phyloP scores from a whole-genome alignment of 2,113 vertebrate genomes.

The Romanogobio albipinnatus region DNA sequence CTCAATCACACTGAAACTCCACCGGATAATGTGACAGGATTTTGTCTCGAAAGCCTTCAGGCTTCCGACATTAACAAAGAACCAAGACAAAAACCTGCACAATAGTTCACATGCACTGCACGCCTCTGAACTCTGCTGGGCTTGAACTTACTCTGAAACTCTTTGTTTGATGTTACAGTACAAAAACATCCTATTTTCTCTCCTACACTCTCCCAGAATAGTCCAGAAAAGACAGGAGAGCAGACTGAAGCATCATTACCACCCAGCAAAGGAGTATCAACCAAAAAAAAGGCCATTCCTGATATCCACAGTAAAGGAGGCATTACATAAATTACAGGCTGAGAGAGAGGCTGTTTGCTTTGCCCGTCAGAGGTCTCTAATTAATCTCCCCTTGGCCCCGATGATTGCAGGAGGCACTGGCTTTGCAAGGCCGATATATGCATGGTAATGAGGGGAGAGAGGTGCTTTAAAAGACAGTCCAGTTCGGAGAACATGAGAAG shows the following conservation, averaged over 20 bases:
- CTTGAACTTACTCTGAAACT: slow-evolving; percentile 31
- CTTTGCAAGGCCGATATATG: slow-evolving; percentile 36
- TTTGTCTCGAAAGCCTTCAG: background rate
- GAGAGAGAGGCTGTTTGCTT: slow-evolving; percentile 41
- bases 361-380: slow-evolving; percentile 56
- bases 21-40: slow-evolving; percentile 14
- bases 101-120: slow-evolving; percentile 31
- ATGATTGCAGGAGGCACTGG: slow-evolving; percentile 34
- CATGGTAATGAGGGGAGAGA: slow-evolving; percentile 33
- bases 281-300: slow-evolving; percentile 26
- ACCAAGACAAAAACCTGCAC: background rate
- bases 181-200: slow-evolving; percentile 32
- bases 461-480: slow-evolving; percentile 9
- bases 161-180: slow-evolving; percentile 35
- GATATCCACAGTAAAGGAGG: slow-evolving; percentile 42
- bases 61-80: slow-evolving; percentile 33
- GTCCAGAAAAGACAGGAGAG: slow-evolving; percentile 9
- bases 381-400: slow-evolving; percentile 49
- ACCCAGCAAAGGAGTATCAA: background rate
- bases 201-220: slow-evolving; percentile 43
- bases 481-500: background rate
- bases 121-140: slow-evolving; percentile 1
- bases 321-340: slow-evolving; percentile 51
- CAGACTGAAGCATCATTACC: slow-evolving; percentile 32
- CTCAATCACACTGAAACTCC: slow-evolving; percentile 17